phyloP scores from a whole-genome alignment of 2,888 invertebrate species.

The Andrena bicolor region DNA sequence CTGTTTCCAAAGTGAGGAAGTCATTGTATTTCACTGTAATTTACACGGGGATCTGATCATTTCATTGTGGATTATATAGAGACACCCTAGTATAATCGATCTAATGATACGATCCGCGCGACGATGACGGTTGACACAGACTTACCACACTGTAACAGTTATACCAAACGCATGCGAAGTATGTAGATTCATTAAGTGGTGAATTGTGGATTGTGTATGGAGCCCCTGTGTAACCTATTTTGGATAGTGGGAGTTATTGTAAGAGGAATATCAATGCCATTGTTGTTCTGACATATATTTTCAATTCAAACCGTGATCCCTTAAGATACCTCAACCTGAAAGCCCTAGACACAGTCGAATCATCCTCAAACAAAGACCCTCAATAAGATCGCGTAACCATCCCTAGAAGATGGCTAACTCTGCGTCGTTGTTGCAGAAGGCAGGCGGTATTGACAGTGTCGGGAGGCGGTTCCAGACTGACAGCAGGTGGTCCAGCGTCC shows the following conservation, averaged over 20 bases:
- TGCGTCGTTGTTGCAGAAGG: conserved; percentile 84
- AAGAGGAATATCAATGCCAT: not conserved
- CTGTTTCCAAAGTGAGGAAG: too few relatives aligned
- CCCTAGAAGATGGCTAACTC: conserved; percentile 80
- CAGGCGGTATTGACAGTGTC: conserved; percentile 85
- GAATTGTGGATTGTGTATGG: too few relatives aligned
- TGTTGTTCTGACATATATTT: conserved; percentile 24
- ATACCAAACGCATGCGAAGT: not conserved
- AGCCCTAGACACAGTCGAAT: not conserved
- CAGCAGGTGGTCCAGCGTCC: conserved; percentile 82
- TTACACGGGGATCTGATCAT: too few relatives aligned
- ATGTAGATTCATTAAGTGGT: not conserved
- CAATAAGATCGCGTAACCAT: not conserved
- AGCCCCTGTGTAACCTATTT: too few relatives aligned
- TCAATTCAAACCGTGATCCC: not conserved
- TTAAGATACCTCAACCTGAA: not conserved
- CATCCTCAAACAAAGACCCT: not conserved
- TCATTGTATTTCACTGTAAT: too few relatives aligned
- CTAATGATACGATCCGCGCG: conserved; percentile 43
- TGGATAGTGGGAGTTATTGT: not conserved
- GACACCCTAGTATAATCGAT: conserved; percentile 48
- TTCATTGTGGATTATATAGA: too few relatives aligned
- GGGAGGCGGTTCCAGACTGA: conserved; percentile 82
- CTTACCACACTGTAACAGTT: not conserved
- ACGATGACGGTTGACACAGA: conserved; percentile 13